Evolutionary conservation across 2,113 vertebrate genomes (phyloP).

Genomic region (Condylura cristata): DNA sequence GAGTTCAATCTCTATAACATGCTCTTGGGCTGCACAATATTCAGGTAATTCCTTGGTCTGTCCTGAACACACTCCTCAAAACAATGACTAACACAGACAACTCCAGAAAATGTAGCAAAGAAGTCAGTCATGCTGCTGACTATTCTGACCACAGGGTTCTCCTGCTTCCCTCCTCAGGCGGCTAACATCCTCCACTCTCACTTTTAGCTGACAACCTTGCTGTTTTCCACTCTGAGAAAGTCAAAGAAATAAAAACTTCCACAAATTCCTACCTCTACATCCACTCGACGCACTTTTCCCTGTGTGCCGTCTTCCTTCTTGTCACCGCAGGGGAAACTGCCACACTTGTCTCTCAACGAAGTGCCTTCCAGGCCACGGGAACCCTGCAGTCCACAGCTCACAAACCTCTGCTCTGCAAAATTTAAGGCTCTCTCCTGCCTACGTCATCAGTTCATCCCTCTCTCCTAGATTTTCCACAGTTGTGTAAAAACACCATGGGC

Average conservation of each 20-base stretch:
- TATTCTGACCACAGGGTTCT: accelerated
- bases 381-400: not conserved
- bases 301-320: not conserved
- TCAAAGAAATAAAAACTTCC: not conserved
- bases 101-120: too few species aligned
- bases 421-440: accelerated
- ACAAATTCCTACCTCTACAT: not conserved
- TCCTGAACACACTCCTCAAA: not conserved
- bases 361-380: accelerated
- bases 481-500: accelerated
- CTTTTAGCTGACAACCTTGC: not conserved
- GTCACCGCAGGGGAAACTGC: accelerated
- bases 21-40: not conserved
- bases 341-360: not conserved
- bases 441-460: accelerated
- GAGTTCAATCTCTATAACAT: not conserved
- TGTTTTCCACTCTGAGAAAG: not conserved
- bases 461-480: not conserved
- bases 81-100: not conserved
- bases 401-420: too few species aligned
- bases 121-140: not conserved
- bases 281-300: not conserved
- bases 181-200: not conserved
- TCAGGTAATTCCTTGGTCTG: not conserved
- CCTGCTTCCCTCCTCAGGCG: not conserved